Evolutionary conservation across 2,888 invertebrate genomes (phyloP), one percentile per base, ranked within the genome.

Genomic region (Asteroscopus sphinx): DNA sequence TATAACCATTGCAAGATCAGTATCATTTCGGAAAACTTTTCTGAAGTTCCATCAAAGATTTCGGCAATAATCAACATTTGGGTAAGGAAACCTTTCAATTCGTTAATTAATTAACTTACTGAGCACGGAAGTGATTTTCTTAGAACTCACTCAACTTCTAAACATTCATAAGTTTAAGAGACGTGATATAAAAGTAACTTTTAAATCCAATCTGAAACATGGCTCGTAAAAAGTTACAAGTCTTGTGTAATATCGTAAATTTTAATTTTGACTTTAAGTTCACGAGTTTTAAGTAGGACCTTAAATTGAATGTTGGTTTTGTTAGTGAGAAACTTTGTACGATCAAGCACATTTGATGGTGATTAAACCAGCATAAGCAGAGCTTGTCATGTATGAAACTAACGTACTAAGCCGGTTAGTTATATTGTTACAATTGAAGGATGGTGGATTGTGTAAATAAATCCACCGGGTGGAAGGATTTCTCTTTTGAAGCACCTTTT

Each of bases 111-210:
- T 49, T 60, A 67, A 67, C 60, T 59, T 12, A 35, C 39, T 26
- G 39, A 26, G 30, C n/a, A 36, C 61, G 60, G 61, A 60, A 44
- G 30, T 59, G 42, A 62, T 39, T 62, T 40, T 9, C 33, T 59
- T 25, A 4, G 37, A 28, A 55, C n/a, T 26, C 11, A 44, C 11
- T 52, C 32, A 37, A 15, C 28, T 13, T 42, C 21, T 7, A 33
- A 28, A 33, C 12, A 33, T 44, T 32, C 41, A 13, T 66, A 46
- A 13, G 2, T 21, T 39, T 48, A 33, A 42, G 9, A 26, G 41
- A 17, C 33, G 60, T 48, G 16, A 42, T 39, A 60, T 42, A n/a
- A 60, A 67, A 62, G 33, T 67, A n/a, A n/a, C n/a, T 62, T 56
- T 9, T 1, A 12, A 39, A 6, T 39, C 7, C 4, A 2, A 39